These are phyloP conservation scores for Molanna angustata DNA, from an alignment of 2,888 invertebrate species.

Conservation along the genomic window DNA sequence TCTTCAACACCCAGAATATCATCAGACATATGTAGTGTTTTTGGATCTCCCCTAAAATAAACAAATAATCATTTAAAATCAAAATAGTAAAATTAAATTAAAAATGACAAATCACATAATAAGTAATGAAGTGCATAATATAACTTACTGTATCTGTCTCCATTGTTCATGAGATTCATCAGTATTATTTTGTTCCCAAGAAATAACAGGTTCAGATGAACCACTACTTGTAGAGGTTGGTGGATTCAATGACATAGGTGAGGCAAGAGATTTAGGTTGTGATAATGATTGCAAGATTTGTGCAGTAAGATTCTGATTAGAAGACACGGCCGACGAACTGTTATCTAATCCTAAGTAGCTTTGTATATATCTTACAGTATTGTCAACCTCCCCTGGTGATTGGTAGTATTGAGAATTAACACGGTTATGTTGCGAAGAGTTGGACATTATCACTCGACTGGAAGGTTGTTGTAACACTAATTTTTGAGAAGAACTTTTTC, in stretches of 20 bases:
- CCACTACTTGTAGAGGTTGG: background rate
- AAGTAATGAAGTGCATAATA: slow-evolving; percentile 5
- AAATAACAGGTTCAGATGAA: background rate
- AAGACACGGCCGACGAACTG: slow-evolving; percentile 48
- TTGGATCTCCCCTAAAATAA: slow-evolving; percentile 48
- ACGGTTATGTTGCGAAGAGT: slow-evolving; percentile 16
- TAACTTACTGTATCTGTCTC: slow-evolving; percentile 29
- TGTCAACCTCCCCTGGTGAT: slow-evolving; percentile 7
- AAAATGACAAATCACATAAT: slow-evolving; percentile 3
- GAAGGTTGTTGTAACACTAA: slow-evolving; percentile 47
- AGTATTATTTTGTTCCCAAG: background rate
- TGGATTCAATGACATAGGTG: background rate
- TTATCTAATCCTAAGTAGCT: slow-evolving; percentile 8
- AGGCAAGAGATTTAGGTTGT: slow-evolving; percentile 42
- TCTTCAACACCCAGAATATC: slow-evolving; percentile 54
- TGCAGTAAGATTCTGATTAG: slow-evolving; percentile 61
- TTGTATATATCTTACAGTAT: slow-evolving; percentile 8
- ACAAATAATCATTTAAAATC: background rate
- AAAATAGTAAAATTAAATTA: background rate
- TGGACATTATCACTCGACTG: slow-evolving; percentile 47
- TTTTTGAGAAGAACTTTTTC: slow-evolving; percentile 37
- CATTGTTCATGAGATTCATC: slow-evolving; percentile 13
- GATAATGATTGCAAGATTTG: slow-evolving; percentile 60
- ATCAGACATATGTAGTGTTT: slow-evolving; percentile 50
- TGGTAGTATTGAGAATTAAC: slow-evolving; percentile 17